phyloP scores from a whole-genome alignment of 2,888 invertebrate species.

The Crematogaster levior region DNA sequence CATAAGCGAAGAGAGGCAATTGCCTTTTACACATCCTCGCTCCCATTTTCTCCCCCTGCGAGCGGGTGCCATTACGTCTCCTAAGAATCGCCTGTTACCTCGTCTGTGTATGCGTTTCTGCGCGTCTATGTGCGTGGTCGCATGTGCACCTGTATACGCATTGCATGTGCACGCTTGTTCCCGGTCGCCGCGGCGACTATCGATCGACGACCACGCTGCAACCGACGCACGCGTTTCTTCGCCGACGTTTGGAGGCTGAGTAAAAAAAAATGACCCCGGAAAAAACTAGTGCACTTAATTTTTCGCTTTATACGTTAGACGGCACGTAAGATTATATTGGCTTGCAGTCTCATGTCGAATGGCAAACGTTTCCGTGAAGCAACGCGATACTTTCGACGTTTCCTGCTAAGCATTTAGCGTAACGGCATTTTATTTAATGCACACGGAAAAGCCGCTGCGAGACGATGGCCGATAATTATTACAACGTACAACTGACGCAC shows the following conservation, averaged over 20 bases:
- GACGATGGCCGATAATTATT: slow-evolving; percentile 20
- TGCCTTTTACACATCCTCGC: slow-evolving; percentile 84
- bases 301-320: slow-evolving; percentile 15
- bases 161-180: slow-evolving; percentile 35
- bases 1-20: slow-evolving; percentile 82
- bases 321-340: not conserved
- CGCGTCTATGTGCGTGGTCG: not conserved
- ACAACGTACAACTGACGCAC: not conserved
- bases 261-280: not conserved
- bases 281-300: slow-evolving; percentile 26
- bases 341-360: not conserved
- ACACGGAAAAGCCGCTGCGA: slow-evolving; percentile 2
- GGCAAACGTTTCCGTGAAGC: slow-evolving; percentile 1
- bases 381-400: not conserved
- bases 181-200: slow-evolving; percentile 41
- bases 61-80: slow-evolving; percentile 80
- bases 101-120: slow-evolving; percentile 26
- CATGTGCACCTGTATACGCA: slow-evolving; percentile 27
- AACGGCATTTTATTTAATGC: slow-evolving; percentile 41
- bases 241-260: slow-evolving; percentile 12
- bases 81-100: slow-evolving; percentile 76
- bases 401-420: slow-evolving; percentile 35
- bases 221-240: slow-evolving; percentile 27
- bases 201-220: slow-evolving; percentile 42
- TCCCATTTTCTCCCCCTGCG: slow-evolving; percentile 78